Percentiles rank a stretch among this genome's conserved stretches.
These are phyloP conservation scores for Cynocephalus volans DNA, from an alignment of 2,113 vertebrate genomes.

Conservation along the genomic window DNA sequence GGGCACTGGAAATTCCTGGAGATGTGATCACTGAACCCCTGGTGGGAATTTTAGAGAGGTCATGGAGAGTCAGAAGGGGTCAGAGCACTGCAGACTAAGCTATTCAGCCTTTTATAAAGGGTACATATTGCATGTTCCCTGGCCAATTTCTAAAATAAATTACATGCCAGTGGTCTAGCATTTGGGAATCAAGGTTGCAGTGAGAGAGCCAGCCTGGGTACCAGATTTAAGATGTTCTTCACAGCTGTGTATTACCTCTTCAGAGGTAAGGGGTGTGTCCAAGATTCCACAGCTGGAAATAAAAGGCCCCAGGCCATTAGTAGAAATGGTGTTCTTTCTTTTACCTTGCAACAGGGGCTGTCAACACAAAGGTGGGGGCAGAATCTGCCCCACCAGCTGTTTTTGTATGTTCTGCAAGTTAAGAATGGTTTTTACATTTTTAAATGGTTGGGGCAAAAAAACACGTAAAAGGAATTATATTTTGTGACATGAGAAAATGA, in stretches of 20 bases:
- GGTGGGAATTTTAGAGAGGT: neutral
- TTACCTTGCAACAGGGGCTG: neutral
- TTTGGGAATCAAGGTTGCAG: neutral
- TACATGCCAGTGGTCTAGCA: neutral
- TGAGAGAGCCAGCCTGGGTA: neutral
- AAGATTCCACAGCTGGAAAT: neutral
- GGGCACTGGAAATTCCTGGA: neutral
- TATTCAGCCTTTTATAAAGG: neutral
- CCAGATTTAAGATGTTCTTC: neutral
- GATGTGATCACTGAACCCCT: neutral
- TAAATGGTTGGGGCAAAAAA: neutral
- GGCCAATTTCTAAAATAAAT: neutral
- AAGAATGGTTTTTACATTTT: conserved; percentile 49
- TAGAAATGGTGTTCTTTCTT: neutral
- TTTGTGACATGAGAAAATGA: conserved; percentile 40
- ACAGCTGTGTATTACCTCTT: accelerated
- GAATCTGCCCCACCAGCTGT: neutral
- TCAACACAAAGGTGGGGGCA: neutral
- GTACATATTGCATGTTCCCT: neutral
- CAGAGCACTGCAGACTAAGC: no score
- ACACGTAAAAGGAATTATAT: neutral
- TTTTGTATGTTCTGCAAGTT: conserved; percentile 21
- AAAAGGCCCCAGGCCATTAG: neutral
- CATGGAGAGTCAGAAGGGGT: neutral
- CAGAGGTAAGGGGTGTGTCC: neutral